These are phyloP conservation scores for Torymus aiolomorphi DNA, from an alignment of 2,888 invertebrate species.

Conservation along the genomic window DNA sequence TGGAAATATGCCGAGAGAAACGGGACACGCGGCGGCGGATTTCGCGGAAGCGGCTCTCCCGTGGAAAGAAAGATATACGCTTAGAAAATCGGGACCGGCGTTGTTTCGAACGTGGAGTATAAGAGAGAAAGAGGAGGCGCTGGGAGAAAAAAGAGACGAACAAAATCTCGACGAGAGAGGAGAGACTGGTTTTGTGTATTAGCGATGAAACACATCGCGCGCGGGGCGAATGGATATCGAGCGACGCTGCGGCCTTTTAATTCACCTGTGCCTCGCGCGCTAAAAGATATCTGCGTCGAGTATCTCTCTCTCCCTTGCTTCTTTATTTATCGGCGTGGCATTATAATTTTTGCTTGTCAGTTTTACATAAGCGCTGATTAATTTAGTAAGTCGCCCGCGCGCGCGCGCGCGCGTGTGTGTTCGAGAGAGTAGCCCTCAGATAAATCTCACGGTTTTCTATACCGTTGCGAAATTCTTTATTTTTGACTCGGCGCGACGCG, in stretches of 20 bases:
- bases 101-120: background rate
- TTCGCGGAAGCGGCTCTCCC: slow-evolving; percentile 49
- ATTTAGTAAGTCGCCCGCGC: slow-evolving; percentile 14
- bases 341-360: slow-evolving; percentile 25
- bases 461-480: background rate
- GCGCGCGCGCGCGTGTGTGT: background rate
- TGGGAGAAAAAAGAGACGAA: background rate
- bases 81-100: slow-evolving; percentile 21
- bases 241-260: slow-evolving; percentile 20
- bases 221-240: slow-evolving; percentile 18
- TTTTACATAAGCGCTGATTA: slow-evolving; percentile 12
- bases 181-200: slow-evolving; percentile 17
- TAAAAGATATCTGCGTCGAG: background rate
- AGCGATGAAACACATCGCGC: slow-evolving; percentile 1
- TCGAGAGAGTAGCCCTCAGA: background rate
- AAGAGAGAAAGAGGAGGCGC: background rate
- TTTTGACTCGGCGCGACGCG: background rate
- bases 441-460: slow-evolving; percentile 8
- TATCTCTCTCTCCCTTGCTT: background rate
- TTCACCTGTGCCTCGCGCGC: slow-evolving; percentile 1
- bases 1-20: slow-evolving; percentile 21
- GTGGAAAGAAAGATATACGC: slow-evolving; percentile 25
- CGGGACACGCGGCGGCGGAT: background rate
- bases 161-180: background rate
- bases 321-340: slow-evolving; percentile 5